Base-by-base conservation (phyloP, 2,113 vertebrate species). In the Glaucomys volans region DNA sequence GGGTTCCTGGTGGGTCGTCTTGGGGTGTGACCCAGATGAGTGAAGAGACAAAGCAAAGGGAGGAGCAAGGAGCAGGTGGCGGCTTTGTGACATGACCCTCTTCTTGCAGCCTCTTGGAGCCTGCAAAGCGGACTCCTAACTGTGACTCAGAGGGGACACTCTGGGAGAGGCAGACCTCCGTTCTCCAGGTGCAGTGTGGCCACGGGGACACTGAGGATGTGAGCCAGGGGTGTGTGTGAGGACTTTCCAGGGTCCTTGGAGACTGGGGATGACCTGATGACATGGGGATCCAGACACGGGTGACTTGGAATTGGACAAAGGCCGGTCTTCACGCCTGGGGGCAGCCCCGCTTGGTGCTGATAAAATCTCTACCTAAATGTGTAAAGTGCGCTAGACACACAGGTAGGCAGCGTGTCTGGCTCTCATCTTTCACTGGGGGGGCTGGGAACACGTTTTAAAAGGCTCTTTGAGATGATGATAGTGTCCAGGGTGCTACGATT, bases 191-290 rank as follows among this genome's bases (percentile, higher is more conserved):
- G n/a, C n/a, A n/a, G n/a, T n/a, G n/a, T n/a, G n/a, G n/a, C 20
- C 2, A n/a, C 8, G 35, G 0, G 20, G 35, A 20, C 0, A 5
- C 32, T 40, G 12, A 66, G 40, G 3, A 17, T 44, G 4, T 62
- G 47, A 69, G 37, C 37, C 1, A 1, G 8, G 3, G 59, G 62
- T 12, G 37, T 17, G 20, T 8, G 1, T 35, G n/a, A 52, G 20
- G 79, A 57, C 14, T 69, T 47, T 24, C 11, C 35, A 11, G 47
- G 8, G 64, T n/a, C 17, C 54, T 69, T 30, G 26, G 50, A 67
- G 26, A 11, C 30, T 2, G 11, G 47, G 59, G n/a, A 1, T 20
- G 12, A 2, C 24, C 74, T 74, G n/a, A 35, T 28, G 17, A 37
- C 14, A 10, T 52, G 52, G 35, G 40, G 13, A 42, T 79, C 2